Conservation (phyloP, 2,797 vertebrate species). For the Macropodus opercularis region DNA sequence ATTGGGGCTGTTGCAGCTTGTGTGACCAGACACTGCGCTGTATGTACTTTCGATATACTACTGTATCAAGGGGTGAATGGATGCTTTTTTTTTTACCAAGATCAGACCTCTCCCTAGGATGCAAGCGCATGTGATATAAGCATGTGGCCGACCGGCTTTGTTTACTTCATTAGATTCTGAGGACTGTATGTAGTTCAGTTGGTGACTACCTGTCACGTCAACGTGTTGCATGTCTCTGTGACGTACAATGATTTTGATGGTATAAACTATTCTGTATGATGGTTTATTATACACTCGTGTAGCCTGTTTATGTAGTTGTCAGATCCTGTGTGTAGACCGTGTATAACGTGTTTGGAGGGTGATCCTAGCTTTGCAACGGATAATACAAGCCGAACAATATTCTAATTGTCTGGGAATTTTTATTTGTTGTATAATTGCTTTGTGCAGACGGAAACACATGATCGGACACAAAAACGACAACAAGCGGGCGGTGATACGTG, state of each 20-base stretch:
- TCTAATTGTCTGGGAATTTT: slow-evolving; percentile 23
- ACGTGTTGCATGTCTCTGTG: slow-evolving; percentile 70
- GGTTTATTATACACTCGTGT: slow-evolving; percentile 56
- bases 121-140: slow-evolving; percentile 1
- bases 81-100: slow-evolving; percentile 7
- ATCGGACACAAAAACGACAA: background rate
- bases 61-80: slow-evolving; percentile 10
- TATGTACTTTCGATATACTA: slow-evolving; percentile 14
- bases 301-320: slow-evolving; percentile 65
- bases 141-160: slow-evolving; percentile 33
- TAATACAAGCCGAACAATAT: slow-evolving; percentile 64
- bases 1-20: background rate
- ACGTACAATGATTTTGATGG: slow-evolving; percentile 58
- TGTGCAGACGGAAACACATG: background rate
- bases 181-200: slow-evolving; percentile 42
- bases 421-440: slow-evolving; percentile 7
- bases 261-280: slow-evolving; percentile 54
- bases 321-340: slow-evolving; percentile 55
- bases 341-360: slow-evolving; percentile 56
- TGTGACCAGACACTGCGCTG: background rate
- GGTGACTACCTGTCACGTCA: slow-evolving; percentile 44
- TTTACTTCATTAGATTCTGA: slow-evolving; percentile 30
- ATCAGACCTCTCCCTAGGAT: slow-evolving; percentile 25
- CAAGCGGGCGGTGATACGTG: background rate
- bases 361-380: slow-evolving; percentile 54